These are phyloP conservation scores for Bufo bufo DNA, from an alignment of 2,113 vertebrate species.

Conservation along the genomic window DNA sequence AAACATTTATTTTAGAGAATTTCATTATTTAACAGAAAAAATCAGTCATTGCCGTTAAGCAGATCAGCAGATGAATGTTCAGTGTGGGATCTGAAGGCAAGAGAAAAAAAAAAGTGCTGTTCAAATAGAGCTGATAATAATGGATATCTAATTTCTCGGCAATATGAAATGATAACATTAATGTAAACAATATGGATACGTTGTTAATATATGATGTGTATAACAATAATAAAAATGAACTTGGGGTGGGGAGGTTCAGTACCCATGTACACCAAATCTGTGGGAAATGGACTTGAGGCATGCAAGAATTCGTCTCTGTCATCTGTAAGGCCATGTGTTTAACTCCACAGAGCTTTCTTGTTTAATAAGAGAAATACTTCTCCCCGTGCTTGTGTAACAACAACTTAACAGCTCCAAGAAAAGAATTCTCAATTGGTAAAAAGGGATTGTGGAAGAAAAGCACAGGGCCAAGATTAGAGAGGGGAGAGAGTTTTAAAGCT, in stretches of 20 bases:
- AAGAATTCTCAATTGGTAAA: constrained; percentile 61
- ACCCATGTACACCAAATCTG: constrained; percentile 43
- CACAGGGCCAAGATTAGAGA: constrained; percentile 67
- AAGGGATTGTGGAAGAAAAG: constrained; percentile 69
- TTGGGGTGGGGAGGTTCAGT: constrained; percentile 49
- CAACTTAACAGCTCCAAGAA: constrained; percentile 63
- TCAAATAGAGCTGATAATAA: neutral
- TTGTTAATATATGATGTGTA: constrained; percentile 54
- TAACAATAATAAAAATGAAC: constrained; percentile 52
- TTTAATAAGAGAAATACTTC: constrained; percentile 72
- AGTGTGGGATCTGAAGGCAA: neutral
- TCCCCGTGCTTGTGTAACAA: constrained; percentile 59
- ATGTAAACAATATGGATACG: constrained; percentile 38
- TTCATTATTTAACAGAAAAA: constrained; percentile 17
- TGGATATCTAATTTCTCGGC: constrained; percentile 28
- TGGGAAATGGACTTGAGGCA: constrained; percentile 63
- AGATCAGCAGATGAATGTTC: constrained; percentile 1
- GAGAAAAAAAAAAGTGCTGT: neutral
- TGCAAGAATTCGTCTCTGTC: constrained; percentile 69
- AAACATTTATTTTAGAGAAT: neutral
- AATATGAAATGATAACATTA: constrained; percentile 44
- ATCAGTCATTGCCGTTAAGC: neutral
- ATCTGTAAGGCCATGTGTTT: constrained; percentile 65
- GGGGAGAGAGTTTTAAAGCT: constrained; percentile 71
- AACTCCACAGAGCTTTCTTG: constrained; percentile 67